A percentile compares a stretch with the other conserved stretches of the same genome.
Evolutionary conservation across 1,140 invertebrate species (phyloP).

Genomic region (Atta texana): DNA sequence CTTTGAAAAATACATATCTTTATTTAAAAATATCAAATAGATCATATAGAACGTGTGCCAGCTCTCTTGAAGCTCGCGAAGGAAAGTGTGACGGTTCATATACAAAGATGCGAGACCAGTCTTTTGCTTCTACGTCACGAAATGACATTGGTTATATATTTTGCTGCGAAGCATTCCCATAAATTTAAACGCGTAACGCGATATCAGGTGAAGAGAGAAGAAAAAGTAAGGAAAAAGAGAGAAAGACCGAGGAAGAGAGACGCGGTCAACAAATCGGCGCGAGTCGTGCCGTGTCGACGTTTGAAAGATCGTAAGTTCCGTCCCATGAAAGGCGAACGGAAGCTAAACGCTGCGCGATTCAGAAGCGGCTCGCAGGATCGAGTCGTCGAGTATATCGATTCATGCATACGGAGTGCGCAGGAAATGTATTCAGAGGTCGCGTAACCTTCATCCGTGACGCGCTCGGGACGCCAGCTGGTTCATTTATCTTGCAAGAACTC

Average conservation of each 20-base stretch:
- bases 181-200: constrained; percentile 41
- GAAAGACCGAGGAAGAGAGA: background rate
- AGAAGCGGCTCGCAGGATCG: constrained; percentile 51
- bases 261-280: constrained; percentile 22
- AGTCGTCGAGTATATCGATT: constrained; percentile 67
- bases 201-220: background rate
- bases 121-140: background rate
- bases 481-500: constrained; percentile 75
- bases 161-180: constrained; percentile 9
- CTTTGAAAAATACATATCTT: constrained; percentile 15
- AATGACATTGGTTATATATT: constrained; percentile 34
- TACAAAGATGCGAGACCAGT: background rate
- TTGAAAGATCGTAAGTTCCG: constrained; percentile 53
- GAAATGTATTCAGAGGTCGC: constrained; percentile 75
- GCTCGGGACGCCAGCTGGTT: constrained; percentile 70
- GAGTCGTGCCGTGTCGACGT: constrained; percentile 35
- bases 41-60: background rate
- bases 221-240: background rate
- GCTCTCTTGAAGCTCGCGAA: background rate
- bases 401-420: constrained; percentile 66
- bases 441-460: constrained; percentile 72
- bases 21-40: background rate
- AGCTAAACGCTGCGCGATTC: constrained; percentile 53
- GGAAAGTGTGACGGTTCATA: background rate
- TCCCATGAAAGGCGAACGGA: constrained; percentile 47